Base-by-base conservation (phyloP, 2,113 vertebrate genomes). In the Paramisgurnus dabryanus region DNA sequence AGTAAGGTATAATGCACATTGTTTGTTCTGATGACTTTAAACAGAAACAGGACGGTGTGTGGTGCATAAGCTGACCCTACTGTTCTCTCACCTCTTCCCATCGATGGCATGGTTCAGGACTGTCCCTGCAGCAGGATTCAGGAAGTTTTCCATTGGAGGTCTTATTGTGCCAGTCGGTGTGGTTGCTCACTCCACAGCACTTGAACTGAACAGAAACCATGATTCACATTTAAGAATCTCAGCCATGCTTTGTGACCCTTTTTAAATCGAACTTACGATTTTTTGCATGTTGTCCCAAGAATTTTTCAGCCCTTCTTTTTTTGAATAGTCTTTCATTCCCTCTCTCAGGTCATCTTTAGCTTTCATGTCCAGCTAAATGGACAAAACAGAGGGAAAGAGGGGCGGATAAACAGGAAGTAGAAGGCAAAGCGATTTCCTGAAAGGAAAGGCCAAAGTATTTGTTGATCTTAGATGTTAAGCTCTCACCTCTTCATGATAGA, bases 231-330 rank as follows among this genome's bases (percentile, higher is more conserved):
- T 7, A 66, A 53, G 18, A 47, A 61, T 57, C 50, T 71, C 11
- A 47, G 18, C 7, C 43, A 22, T n/a, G 1, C 27, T 13, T 45
- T 5, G 12, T 11, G 49, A 53, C 50, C 10, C 1, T 63, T 7
- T 61, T 34, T 34, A 34, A 34, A 41, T 5, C 10, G 12, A 50
- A 50, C 88, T 89, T 78, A 95, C 95, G 88, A 94, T 93, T 58
- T 86, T 92, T 86, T 95, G 94, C 57, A 95, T 93, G n/a, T 88
- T 93, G 87, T 95, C 92, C 95, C 95, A 95, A 12, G 94, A 95
- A 22, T 86, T 87, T 55, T 83, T 84, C 66, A 95, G 88, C 0
- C 85, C 90, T 13, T 76, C 22, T 5, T 95, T 89, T 3, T 61
- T 89, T 4, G 67, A 45, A 72, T 95, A 95, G n/a, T 78, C 80